These are phyloP conservation scores for Euthynnus affinis DNA, from an alignment of 2,797 vertebrate species.

Conservation along the genomic window DNA sequence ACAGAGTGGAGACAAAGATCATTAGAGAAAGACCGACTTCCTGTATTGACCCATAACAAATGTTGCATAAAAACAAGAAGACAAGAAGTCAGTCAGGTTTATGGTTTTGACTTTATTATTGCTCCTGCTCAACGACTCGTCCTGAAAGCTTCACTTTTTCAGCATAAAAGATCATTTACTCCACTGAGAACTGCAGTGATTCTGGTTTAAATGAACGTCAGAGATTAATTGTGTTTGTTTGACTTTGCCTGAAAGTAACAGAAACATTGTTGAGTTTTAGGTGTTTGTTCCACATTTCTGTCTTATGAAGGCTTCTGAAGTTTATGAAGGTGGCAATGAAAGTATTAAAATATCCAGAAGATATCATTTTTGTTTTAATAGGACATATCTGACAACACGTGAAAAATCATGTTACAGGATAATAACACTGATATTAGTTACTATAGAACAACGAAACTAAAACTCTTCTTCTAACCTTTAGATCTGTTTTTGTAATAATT, in stretches of 20 bases:
- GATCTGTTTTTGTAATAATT: too few relatives aligned
- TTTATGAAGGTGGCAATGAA: not conserved
- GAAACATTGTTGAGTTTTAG: too few relatives aligned
- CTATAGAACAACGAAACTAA: not conserved
- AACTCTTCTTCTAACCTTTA: too few relatives aligned
- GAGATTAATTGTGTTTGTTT: not conserved
- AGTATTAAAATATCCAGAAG: not conserved
- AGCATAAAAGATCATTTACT: not conserved
- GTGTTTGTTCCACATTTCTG: not conserved
- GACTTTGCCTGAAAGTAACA: not conserved
- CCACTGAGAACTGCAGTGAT: not conserved
- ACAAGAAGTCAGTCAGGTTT: not conserved
- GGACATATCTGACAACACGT: not conserved
- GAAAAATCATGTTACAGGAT: too few relatives aligned
- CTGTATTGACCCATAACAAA: constrained; percentile 21
- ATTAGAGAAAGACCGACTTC: constrained; percentile 15
- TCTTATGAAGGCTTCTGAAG: not conserved
- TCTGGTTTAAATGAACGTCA: not conserved
- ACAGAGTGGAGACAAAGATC: constrained; percentile 12
- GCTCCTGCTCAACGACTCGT: not conserved
- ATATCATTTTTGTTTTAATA: not conserved
- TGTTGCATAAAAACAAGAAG: not conserved
- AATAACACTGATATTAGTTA: not conserved
- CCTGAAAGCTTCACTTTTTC: not conserved
- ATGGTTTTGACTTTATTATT: not conserved